Percentiles rank a stretch among this genome's conserved stretches.
phyloP scores from a whole-genome alignment of 2,888 invertebrate species.

The Spodoptera exigua region DNA sequence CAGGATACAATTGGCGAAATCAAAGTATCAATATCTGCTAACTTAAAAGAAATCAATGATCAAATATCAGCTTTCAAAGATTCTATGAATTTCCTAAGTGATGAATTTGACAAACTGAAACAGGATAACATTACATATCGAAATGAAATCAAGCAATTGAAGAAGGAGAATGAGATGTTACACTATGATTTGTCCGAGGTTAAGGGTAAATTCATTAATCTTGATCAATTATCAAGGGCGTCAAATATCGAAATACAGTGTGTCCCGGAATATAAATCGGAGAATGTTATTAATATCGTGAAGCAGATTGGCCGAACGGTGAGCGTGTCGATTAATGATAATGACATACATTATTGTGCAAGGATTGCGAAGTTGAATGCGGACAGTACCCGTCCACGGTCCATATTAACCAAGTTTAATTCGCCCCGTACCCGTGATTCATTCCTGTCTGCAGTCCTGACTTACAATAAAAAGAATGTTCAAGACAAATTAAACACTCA shows the following conservation, averaged over 20 bases:
- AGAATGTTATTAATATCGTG: constrained; percentile 8
- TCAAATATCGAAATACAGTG: constrained; percentile 7
- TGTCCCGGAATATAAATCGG: constrained; percentile 16
- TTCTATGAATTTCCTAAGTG: constrained; percentile 4
- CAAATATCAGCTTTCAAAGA: constrained; percentile 3
- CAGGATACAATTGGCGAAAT: constrained; percentile 9
- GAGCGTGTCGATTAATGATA: background rate
- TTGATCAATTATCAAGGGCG: constrained; percentile 7
- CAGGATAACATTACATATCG: background rate
- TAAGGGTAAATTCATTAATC: background rate
- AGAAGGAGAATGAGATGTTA: constrained; percentile 7
- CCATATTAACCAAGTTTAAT: no score
- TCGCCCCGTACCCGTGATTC: no score
- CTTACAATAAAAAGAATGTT: no score
- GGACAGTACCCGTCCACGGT: no score
- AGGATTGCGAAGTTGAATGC: constrained; percentile 4
- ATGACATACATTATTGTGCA: constrained; percentile 4
- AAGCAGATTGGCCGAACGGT: constrained; percentile 6
- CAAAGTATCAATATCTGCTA: background rate
- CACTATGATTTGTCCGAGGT: background rate
- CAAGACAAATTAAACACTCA: no score
- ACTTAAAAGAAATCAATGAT: constrained; percentile 1
- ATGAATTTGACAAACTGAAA: constrained; percentile 6
- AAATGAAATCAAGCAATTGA: background rate
- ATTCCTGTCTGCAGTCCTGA: no score